phyloP scores from a whole-genome alignment of 2,797 vertebrate genomes.

The Meriones psammophilus region DNA sequence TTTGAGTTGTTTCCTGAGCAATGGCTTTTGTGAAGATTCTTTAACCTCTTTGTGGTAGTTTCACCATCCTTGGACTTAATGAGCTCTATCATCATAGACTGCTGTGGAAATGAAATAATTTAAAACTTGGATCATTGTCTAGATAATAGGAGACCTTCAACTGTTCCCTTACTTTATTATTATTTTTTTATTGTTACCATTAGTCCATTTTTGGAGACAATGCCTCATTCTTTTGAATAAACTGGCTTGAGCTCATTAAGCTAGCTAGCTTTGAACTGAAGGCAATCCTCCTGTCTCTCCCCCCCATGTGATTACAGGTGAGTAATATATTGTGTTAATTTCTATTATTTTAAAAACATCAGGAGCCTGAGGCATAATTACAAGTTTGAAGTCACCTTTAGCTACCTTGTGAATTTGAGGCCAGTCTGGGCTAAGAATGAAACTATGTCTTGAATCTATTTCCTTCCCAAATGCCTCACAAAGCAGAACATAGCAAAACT shows the following conservation, averaged over 20 bases:
- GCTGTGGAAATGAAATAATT: not conserved
- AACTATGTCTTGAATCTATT: not conserved
- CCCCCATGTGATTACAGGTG: not conserved
- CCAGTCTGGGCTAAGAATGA: not conserved
- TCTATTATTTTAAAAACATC: not conserved
- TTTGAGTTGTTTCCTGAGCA: conserved; percentile 51
- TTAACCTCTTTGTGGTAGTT: conserved; percentile 9
- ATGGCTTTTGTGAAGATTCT: conserved; percentile 20
- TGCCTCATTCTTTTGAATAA: not conserved
- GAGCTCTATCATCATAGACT: conserved; percentile 5
- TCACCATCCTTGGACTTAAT: conserved; percentile 39
- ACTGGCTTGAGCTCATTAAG: not conserved
- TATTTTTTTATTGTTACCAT: not conserved
- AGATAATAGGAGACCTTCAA: conserved; percentile 4
- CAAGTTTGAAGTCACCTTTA: not conserved
- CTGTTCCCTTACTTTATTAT: not conserved
- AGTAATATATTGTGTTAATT: not conserved
- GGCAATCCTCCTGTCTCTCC: not conserved
- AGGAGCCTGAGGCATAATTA: not conserved
- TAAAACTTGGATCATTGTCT: conserved; percentile 32
- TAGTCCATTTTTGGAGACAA: not conserved
- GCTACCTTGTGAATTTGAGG: not conserved
- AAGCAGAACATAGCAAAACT: not conserved
- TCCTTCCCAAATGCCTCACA: not conserved
- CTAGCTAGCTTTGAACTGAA: not conserved